Base-by-base conservation (phyloP, 1,140 invertebrate genomes). In the Drosophila prosaltans region DNA sequence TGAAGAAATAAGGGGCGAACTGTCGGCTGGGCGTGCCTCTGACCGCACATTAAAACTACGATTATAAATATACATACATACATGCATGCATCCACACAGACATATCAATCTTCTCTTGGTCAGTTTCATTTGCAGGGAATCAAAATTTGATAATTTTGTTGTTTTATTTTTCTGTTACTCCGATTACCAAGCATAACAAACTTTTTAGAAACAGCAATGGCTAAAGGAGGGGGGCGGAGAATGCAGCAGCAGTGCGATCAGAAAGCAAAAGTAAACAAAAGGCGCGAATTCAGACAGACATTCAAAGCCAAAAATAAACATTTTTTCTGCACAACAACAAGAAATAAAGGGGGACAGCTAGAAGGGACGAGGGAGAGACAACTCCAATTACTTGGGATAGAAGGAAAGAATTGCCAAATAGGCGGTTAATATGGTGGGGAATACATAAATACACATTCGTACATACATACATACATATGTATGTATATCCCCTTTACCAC, bases 261-360 rank as follows among this genome's bases (percentile, higher is more conserved):
- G 69, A 57, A 68, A 78, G 67, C 64, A 80, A 65, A 62, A 73
- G 70, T 77, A 73, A 80, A 67, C 74, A 71, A 72, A 39, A 54
- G 41, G 28, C 58, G 62, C 63, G 39, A 63, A 73, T 62, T 57
- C 78, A 77, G 68, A 78, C 59, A 43, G 58, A 62, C 32, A 68
- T 40, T 66, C 60, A 51, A 65, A 60, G 67, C 79, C 83, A 77
- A 88, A 88, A 88, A 83, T 89, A 88, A 89, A 83, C 80, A 88
- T 26, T 73, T 86, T 63, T 66, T 74, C 28, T 74, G 55, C 55
- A 11, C 32, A 36, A 7, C 65, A 69, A 63, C 59, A 51, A 67
- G 70, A 65, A 77, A 36, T 1, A 36, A 36, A 36, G 2, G 3
- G 4, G 2, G 4, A 30, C 3, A 36, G 6, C 32, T 7, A 36